Evolutionary conservation across 2,888 invertebrate genomes (phyloP).

Genomic region (Gnatocerus cornutus): DNA sequence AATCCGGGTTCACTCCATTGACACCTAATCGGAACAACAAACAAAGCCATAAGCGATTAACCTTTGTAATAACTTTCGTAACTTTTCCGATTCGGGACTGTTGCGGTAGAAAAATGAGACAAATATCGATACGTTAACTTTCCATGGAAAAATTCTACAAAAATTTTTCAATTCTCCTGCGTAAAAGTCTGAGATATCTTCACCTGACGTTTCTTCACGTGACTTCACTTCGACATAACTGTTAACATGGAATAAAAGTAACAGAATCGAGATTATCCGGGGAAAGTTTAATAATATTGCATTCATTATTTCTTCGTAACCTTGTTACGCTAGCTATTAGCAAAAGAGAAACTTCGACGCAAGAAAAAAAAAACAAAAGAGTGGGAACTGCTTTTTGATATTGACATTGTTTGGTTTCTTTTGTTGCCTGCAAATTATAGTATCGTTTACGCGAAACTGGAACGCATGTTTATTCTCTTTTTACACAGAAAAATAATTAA

Average conservation of each 20-base stretch:
- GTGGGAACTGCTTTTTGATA: conserved; percentile 62
- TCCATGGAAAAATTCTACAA: background rate
- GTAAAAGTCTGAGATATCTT: conserved; percentile 39
- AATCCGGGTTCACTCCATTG: conserved; percentile 29
- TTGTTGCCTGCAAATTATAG: conserved; percentile 53
- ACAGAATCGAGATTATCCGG: conserved; percentile 64
- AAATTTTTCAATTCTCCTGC: conserved; percentile 19
- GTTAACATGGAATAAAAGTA: conserved; percentile 56
- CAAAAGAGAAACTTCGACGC: conserved; percentile 64
- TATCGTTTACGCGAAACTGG: conserved; percentile 51
- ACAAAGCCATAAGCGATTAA: conserved; percentile 1
- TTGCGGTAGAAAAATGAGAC: no score
- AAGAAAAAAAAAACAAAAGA: conserved; percentile 52
- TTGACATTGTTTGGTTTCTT: conserved; percentile 63
- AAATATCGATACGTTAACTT: no score
- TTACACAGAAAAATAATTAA: conserved; percentile 40
- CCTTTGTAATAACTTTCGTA: background rate
- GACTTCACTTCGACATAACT: conserved; percentile 50
- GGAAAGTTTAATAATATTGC: conserved; percentile 69
- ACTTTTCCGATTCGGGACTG: background rate
- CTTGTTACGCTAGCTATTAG: conserved; percentile 67
- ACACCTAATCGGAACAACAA: conserved; percentile 5
- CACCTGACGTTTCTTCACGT: conserved; percentile 38
- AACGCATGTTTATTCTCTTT: conserved; percentile 45
- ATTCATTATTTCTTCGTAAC: conserved; percentile 68